phyloP scores from a whole-genome alignment of 92 coral and sea anemone genomes.

The Epizoanthus ramosus region DNA sequence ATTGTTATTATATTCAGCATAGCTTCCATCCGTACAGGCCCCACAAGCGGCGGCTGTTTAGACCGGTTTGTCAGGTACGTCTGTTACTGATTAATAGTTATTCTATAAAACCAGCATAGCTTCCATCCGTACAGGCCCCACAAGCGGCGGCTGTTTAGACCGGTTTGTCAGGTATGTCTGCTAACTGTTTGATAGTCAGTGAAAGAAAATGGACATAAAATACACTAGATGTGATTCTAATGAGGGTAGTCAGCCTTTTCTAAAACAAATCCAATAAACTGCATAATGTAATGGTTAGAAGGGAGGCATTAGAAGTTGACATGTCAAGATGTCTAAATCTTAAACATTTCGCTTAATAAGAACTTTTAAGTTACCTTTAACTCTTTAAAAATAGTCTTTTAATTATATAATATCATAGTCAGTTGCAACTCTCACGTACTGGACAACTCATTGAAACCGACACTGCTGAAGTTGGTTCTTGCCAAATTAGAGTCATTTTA shows the following conservation, averaged over 20 bases:
- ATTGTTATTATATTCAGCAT: conserved; percentile 38
- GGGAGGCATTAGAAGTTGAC: too few species aligned
- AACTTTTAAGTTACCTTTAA: too few species aligned
- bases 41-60: conserved; percentile 36
- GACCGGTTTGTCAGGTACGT: conserved; percentile 62
- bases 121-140: conserved; percentile 52
- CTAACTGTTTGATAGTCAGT: background rate
- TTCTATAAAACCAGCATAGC: too few species aligned
- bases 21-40: conserved; percentile 61
- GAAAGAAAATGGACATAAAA: background rate
- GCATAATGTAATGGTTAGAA: too few species aligned
- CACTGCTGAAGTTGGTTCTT: too few species aligned
- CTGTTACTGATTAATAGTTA: too few species aligned
- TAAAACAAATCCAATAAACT: background rate
- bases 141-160: conserved; percentile 47
- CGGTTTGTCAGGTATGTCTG: conserved; percentile 51
- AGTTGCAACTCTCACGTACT: too few species aligned
- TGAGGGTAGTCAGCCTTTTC: background rate
- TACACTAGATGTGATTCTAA: background rate
- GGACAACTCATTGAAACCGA: too few species aligned
- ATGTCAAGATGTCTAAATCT: background rate
- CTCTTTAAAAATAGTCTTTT: too few species aligned
- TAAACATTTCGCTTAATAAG: too few species aligned
- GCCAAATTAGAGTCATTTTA: too few species aligned
- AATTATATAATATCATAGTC: too few species aligned